Conservation (phyloP, 2,888 invertebrate species). For the Brassicogethes aeneus region DNA sequence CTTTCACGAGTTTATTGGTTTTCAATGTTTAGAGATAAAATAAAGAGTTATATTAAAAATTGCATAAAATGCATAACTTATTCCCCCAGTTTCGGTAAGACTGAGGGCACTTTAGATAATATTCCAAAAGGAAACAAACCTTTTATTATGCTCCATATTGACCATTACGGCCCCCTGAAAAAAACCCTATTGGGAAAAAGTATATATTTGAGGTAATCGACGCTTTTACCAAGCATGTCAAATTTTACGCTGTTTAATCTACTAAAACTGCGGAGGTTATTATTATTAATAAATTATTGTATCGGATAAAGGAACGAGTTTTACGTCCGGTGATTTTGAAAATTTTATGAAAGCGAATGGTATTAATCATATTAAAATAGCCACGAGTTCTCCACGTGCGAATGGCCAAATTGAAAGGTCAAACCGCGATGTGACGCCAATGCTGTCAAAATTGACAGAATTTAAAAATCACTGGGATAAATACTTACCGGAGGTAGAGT, state of each 20-base stretch:
- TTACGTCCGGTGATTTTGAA: conserved; percentile 8
- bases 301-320: neutral
- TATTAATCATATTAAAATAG: conserved; percentile 8
- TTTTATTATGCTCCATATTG: too few relatives aligned
- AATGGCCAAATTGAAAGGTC: conserved; percentile 10
- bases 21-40: too few relatives aligned
- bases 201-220: conserved; percentile 7
- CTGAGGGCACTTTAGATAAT: too few relatives aligned
- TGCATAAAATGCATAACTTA: too few relatives aligned
- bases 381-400: conserved; percentile 5
- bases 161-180: too few relatives aligned
- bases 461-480: conserved; percentile 8
- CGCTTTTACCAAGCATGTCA: conserved; percentile 4
- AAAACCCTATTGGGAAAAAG: conserved; percentile 2
- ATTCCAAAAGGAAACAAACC: too few relatives aligned
- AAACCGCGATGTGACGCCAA: conserved; percentile 8
- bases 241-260: conserved; percentile 3
- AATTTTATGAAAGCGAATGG: conserved; percentile 10
- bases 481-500: conserved; percentile 9
- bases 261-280: conserved; percentile 3
- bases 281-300: conserved; percentile 1
- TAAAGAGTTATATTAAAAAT: too few relatives aligned
- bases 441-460: conserved; percentile 6
- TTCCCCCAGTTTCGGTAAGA: too few relatives aligned
- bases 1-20: too few relatives aligned